Evolutionary conservation across 2,113 vertebrate species (phyloP).

Genomic region (Beaufortia kweichowensis): DNA sequence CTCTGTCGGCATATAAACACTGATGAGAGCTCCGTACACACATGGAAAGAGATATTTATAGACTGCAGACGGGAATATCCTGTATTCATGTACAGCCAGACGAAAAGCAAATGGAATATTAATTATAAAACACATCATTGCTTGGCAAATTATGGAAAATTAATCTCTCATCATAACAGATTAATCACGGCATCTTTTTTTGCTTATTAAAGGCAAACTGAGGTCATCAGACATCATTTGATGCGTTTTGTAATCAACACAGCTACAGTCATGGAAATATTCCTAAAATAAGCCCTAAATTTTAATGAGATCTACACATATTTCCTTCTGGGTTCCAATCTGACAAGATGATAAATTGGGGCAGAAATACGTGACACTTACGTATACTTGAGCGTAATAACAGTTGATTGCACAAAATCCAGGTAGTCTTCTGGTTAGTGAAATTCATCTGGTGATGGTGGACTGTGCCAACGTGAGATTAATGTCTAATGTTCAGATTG

Average conservation of each 20-base stretch:
- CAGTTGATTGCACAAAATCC: constrained; percentile 2
- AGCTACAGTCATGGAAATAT: constrained; percentile 14
- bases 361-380: neutral
- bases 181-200: constrained; percentile 13
- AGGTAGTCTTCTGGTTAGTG: neutral
- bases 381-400: constrained; percentile 12
- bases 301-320: constrained; percentile 14
- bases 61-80: constrained; percentile 47
- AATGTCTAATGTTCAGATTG: constrained; percentile 16
- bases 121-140: constrained; percentile 31
- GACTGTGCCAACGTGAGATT: constrained; percentile 25
- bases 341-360: constrained; percentile 11
- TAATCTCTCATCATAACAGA: constrained; percentile 13
- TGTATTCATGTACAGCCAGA: constrained; percentile 43
- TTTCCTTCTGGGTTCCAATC: neutral
- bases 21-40: constrained; percentile 45
- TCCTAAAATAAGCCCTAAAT: neutral
- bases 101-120: constrained; percentile 44
- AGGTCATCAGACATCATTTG: constrained; percentile 1
- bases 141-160: constrained; percentile 14
- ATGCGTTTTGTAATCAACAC: constrained; percentile 13
- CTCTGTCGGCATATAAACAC: constrained; percentile 43
- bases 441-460: neutral
- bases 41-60: constrained; percentile 52
- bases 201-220: neutral